A percentile compares a stretch with the other conserved stretches of the same genome.
These are phyloP conservation scores for Drosophila mayaguana DNA, from an alignment of 2,888 invertebrate species.

Conservation along the genomic window DNA sequence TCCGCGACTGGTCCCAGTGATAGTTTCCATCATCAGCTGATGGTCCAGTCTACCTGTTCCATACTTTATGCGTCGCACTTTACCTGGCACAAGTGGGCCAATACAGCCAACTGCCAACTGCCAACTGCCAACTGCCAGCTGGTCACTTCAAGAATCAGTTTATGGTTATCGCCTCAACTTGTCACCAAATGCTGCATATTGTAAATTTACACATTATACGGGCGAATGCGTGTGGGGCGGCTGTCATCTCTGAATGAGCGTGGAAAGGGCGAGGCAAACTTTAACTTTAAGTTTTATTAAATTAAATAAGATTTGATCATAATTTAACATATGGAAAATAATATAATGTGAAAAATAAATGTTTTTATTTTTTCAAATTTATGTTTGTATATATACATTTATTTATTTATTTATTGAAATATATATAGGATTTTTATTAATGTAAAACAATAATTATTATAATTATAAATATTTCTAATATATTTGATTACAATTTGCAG, in stretches of 20 bases:
- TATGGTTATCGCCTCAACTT: neutral
- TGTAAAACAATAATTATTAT: too few relatives aligned
- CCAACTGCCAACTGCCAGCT: too few relatives aligned
- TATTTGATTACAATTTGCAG: too few relatives aligned
- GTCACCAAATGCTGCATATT: neutral
- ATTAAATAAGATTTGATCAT: too few relatives aligned
- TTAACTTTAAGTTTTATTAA: too few relatives aligned
- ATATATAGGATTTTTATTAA: too few relatives aligned
- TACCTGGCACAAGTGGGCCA: conserved; percentile 10
- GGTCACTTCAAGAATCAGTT: neutral
- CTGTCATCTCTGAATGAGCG: neutral
- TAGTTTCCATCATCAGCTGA: conserved; percentile 38
- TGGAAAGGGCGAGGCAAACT: neutral
- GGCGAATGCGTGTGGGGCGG: neutral
- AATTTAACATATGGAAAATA: too few relatives aligned
- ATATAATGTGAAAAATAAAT: too few relatives aligned
- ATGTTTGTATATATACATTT: too few relatives aligned
- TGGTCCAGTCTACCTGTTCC: conserved; percentile 19
- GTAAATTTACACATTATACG: neutral
- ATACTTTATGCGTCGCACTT: conserved; percentile 5
- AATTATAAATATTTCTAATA: too few relatives aligned
- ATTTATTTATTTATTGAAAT: too few relatives aligned
- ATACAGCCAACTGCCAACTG: neutral
- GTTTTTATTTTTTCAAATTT: too few relatives aligned
- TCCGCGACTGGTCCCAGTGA: conserved; percentile 22